Evolutionary conservation across 2,888 invertebrate genomes (phyloP), one percentile per base, ranked within the genome.

Genomic region (Quadroppia sp.): DNA sequence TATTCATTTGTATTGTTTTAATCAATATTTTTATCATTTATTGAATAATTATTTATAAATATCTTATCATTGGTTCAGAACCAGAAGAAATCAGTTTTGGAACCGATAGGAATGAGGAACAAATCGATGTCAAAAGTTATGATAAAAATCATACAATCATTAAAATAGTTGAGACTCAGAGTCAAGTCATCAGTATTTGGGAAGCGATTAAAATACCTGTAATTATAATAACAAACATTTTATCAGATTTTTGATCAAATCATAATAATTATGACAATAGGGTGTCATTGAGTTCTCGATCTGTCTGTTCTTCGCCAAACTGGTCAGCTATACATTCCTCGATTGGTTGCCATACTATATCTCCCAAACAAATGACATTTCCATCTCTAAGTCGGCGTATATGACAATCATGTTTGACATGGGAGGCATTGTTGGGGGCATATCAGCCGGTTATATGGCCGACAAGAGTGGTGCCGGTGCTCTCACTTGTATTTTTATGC

Each of bases 281-380:
- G 96, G 96, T 32, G 96, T 97, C 1, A 78, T 94, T 2, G 95
- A 96, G 84, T 97, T 90, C 84, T 92, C 95, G 0, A 82, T 95
- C 53, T 92, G 92, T 53, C 86, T 97, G 56, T 97, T 97, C 84
- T 97, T 97, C 83, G 91, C 95, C 15, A 97, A 97, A 83, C 87
- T 97, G 61, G 96, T 97, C 80, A 93, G 92, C 82, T 97, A 97
- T 81, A 96, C 96, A 75, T 97, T 97, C 85, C 87, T 97, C 71
- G 96, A 91, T 82, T 97, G 97, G 97, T 85, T 97, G 80, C 96
- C 97, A 23, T 83, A 89, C 1, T 97, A 95, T 80, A 93, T 97
- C 75, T 88, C 88, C 76, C 86, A 87, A 69, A 89, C 91, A 53
- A 90, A 94, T 94, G 82, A 89, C 90, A 80, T 74, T 17, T 53